Evolutionary conservation across 53 echinoderm and acorn worm species (phyloP).

Genomic region (Mesocentrotus franciscanus): DNA sequence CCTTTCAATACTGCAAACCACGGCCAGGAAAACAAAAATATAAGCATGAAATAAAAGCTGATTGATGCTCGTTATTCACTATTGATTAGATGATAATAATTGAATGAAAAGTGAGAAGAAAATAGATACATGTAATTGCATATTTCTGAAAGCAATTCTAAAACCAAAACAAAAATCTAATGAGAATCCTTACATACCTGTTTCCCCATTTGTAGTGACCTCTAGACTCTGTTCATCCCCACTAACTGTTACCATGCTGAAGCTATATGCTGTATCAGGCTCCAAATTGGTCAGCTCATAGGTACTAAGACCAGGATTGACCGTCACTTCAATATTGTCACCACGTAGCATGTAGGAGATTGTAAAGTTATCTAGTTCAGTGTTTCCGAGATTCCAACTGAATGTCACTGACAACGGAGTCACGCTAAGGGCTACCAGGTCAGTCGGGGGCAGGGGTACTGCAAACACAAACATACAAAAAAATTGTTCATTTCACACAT

Average conservation of each 20-base stretch:
- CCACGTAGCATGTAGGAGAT: constrained; percentile 1
- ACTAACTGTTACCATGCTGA: constrained; percentile 37
- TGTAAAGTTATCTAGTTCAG: not conserved
- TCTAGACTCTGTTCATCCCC: not conserved
- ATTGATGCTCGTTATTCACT: too few species aligned
- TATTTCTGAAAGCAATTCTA: too few species aligned
- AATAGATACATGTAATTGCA: too few species aligned
- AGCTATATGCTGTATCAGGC: not conserved
- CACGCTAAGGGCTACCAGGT: not conserved
- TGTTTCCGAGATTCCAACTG: not conserved
- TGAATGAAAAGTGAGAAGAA: too few species aligned
- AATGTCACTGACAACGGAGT: constrained; percentile 8
- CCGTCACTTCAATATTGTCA: not conserved
- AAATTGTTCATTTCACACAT: too few species aligned
- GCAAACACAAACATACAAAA: not conserved
- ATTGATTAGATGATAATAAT: too few species aligned
- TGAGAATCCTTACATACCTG: not conserved
- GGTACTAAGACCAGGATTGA: not conserved
- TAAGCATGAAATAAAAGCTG: too few species aligned
- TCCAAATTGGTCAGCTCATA: not conserved
- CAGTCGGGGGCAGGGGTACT: constrained; percentile 19
- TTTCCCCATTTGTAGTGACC: not conserved
- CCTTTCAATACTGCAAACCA: too few species aligned
- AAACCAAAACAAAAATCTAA: not conserved
- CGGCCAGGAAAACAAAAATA: too few species aligned